Base-by-base conservation (phyloP, 2,797 vertebrate genomes). In the Pogoniulus pusillus region DNA sequence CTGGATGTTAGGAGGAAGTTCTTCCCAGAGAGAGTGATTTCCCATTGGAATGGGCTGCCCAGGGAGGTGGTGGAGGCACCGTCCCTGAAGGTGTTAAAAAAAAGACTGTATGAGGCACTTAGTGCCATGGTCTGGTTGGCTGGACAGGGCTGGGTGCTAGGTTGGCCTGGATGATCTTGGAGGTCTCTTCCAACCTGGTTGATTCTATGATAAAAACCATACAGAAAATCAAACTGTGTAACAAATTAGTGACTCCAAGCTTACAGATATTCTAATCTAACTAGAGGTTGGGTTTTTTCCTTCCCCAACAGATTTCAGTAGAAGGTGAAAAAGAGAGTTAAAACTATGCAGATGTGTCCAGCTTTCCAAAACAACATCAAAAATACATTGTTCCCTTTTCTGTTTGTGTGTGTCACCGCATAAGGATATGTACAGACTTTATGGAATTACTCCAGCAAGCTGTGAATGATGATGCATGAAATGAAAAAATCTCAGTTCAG, bases 391-490 rank as follows among this genome's bases (percentile, higher is more conserved):
- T 75, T 91, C 12, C 62, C 29, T 84, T 51, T 90, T 74, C 71
- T 88, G 27, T 90, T 92, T 78, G 43, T 82, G 66, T 91, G 74
- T 88, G 34, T 78, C 37, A 82, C 63, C 90, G 74, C 86, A 34
- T 88, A 93, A 72, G 83, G 85, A 71, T 92, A 80, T 79, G 85
- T 93, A 81, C 72, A 37, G 63, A 89, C 91, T 94, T 94, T 9
- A 83, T 53, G 74, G 93, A 94, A 95, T 95, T 94, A 88, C 68
- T 92, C 49, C 74, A 88, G 85, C 87, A 96, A 90, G 93, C 54
- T 90, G 89, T 71, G 85, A 96, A 95, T 88, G 85, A 92, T 83
- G 77, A 94, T 92, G 91, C 89, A 95, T 96, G 91, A 95, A 96
- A 95, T 95, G 87, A 94, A 91, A 95, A 94, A 90, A 79, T 65